Conservation (phyloP, 2,888 invertebrate genomes). For the Halocaridina rubra region DNA sequence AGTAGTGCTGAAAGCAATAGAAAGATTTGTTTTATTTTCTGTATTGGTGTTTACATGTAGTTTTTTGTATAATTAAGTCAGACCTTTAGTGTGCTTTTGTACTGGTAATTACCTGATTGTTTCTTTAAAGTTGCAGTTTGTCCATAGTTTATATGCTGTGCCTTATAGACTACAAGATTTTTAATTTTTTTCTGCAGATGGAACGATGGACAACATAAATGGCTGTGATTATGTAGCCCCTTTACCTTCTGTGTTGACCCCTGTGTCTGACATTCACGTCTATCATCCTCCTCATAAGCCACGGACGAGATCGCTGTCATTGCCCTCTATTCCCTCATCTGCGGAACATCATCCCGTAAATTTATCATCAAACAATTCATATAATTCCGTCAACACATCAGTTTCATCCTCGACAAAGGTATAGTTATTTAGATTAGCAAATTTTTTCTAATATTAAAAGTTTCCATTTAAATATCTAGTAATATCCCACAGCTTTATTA, state of each 20-base stretch:
- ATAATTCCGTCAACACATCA: conserved; percentile 2
- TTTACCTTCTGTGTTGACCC: not conserved
- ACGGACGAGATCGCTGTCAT: conserved; percentile 47
- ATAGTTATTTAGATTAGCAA: not conserved
- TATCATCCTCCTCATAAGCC: conserved; percentile 23
- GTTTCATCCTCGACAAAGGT: conserved; percentile 36
- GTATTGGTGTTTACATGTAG: too few species aligned
- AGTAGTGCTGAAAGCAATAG: too few species aligned
- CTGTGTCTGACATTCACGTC: not conserved
- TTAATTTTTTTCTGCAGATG: conserved; percentile 16
- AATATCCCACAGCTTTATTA: too few species aligned
- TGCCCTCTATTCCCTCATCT: conserved; percentile 47
- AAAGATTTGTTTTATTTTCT: too few species aligned
- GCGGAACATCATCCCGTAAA: conserved; percentile 29
- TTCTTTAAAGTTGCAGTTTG: too few species aligned
- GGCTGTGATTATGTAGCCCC: not conserved
- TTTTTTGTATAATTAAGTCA: too few species aligned
- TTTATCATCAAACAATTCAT: conserved; percentile 8
- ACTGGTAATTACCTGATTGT: too few species aligned
- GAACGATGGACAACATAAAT: conserved; percentile 23
- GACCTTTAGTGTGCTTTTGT: too few species aligned
- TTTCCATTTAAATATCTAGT: not conserved
- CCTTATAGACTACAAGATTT: too few species aligned
- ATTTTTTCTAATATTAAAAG: not conserved
- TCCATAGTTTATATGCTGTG: too few species aligned